A percentile compares a stretch with the other conserved stretches of the same genome.
These are phyloP conservation scores for Spodoptera littoralis DNA, from an alignment of 2,888 invertebrate species.

Conservation along the genomic window DNA sequence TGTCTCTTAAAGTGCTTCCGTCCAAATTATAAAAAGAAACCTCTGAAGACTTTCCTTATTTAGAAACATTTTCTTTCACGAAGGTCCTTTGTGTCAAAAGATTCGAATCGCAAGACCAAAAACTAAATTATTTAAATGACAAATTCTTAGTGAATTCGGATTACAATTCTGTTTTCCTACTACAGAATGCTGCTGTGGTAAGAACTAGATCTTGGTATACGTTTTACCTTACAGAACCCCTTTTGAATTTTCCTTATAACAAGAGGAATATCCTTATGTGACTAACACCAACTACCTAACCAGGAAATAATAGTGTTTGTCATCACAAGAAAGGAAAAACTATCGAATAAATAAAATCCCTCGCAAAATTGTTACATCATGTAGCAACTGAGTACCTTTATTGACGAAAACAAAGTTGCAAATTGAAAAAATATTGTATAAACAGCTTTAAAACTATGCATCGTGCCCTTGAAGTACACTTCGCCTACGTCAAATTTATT, in stretches of 20 bases:
- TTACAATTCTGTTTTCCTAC: no score
- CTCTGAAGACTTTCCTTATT: not conserved
- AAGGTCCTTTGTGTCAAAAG: no score
- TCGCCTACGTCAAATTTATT: conserved; percentile 51
- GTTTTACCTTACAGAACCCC: no score
- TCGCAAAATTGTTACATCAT: conserved; percentile 11
- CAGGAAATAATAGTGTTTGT: not conserved
- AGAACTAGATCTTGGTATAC: no score
- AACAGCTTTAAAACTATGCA: conserved; percentile 32
- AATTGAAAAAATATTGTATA: conserved; percentile 28
- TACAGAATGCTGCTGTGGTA: no score
- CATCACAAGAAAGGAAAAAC: not conserved
- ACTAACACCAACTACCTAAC: no score
- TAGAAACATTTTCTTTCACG: not conserved
- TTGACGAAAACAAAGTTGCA: conserved; percentile 15
- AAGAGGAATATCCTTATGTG: no score
- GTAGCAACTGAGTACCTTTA: conserved; percentile 2
- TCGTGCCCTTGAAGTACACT: conserved; percentile 44
- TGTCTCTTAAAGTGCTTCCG: not conserved
- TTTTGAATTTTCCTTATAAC: no score
- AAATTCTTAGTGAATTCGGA: no score
- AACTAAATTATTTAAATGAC: no score
- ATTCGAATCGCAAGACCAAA: no score
- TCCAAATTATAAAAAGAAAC: conserved; percentile 5
- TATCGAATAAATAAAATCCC: conserved; percentile 8